These are phyloP conservation scores for Aphaenogaster floridana DNA, from an alignment of 1,140 invertebrate species.

Conservation along the genomic window DNA sequence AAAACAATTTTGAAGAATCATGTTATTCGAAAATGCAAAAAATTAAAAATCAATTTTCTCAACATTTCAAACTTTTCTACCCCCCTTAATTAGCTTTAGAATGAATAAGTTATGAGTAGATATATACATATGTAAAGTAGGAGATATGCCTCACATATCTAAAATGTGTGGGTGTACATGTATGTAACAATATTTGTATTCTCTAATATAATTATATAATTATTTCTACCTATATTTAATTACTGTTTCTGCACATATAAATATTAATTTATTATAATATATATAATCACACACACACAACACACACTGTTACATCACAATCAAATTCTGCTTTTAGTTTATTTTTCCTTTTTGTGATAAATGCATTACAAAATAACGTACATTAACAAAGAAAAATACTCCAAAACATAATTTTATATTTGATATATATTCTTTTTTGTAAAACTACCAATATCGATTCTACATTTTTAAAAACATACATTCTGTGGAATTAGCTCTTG, in stretches of 20 bases:
- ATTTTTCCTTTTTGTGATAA: background rate
- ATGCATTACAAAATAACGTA: background rate
- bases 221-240: background rate
- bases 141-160: background rate
- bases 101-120: background rate
- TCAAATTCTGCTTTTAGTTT: background rate
- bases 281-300: too few relatives aligned
- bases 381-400: background rate
- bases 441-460: background rate
- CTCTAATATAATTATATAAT: background rate
- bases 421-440: background rate
- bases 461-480: background rate
- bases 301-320: too few relatives aligned
- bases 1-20: too few relatives aligned
- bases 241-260: background rate
- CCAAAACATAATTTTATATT: constrained; percentile 13
- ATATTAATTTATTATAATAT: background rate
- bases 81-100: background rate
- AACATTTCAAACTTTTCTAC: too few relatives aligned
- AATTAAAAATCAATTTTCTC: too few relatives aligned
- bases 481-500: constrained; percentile 18
- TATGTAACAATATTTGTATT: background rate
- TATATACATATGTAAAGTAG: background rate
- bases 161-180: background rate
- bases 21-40: too few relatives aligned